Evolutionary conservation across 2,888 invertebrate genomes (phyloP).

Genomic region (Sycophila texana): DNA sequence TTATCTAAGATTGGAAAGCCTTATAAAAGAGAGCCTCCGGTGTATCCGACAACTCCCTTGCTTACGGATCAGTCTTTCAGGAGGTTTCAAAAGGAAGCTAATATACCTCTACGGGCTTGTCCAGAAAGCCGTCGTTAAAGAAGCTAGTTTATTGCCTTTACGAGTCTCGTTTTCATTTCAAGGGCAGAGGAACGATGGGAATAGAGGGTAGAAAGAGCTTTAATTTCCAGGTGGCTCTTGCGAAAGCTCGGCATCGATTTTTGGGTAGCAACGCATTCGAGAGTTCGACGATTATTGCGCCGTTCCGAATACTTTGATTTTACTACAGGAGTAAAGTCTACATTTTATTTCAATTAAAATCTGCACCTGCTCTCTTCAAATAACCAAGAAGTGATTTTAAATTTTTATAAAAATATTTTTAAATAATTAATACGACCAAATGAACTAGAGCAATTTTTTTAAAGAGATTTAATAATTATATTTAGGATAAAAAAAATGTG

Average conservation of each 20-base stretch:
- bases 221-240: conserved; percentile 23
- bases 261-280: not conserved
- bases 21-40: too few species aligned
- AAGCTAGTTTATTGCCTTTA: conserved; percentile 31
- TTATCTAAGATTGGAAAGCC: too few species aligned
- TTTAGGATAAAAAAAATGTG: too few species aligned
- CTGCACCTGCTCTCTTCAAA: too few species aligned
- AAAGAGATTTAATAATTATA: too few species aligned
- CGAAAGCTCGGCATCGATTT: conserved; percentile 28
- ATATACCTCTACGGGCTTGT: conserved; percentile 10
- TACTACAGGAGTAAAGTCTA: too few species aligned
- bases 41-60: conserved; percentile 48
- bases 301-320: too few species aligned
- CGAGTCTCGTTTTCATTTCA: conserved; percentile 33
- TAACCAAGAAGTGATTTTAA: too few species aligned
- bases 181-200: not conserved
- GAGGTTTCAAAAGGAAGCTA: not conserved
- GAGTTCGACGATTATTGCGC: conserved; percentile 13
- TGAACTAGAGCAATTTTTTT: too few species aligned
- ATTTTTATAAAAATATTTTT: too few species aligned
- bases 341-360: too few species aligned
- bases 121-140: conserved; percentile 33
- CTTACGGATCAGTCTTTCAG: conserved; percentile 38
- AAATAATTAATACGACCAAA: too few species aligned
- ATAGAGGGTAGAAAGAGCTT: not conserved